phyloP scores from a whole-genome alignment of 2,888 invertebrate species.

The Epinotia nisella region DNA sequence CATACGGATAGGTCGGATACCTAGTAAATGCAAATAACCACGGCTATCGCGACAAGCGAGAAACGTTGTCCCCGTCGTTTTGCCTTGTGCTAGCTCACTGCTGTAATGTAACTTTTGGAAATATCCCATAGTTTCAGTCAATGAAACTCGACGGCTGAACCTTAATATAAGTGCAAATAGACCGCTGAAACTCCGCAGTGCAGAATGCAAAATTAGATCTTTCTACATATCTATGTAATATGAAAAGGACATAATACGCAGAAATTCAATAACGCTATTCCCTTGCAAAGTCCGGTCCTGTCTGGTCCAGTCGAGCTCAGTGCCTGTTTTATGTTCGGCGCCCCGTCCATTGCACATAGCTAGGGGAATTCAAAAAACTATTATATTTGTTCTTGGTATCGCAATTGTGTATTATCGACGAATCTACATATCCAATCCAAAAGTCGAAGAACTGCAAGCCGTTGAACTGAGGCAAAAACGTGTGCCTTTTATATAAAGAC shows the following conservation, averaged over 20 bases:
- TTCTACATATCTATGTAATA: constrained; percentile 27
- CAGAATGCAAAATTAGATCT: constrained; percentile 36
- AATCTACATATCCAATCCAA: neutral
- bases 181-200: constrained; percentile 14
- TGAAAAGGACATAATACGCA: constrained; percentile 29
- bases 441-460: neutral
- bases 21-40: too few relatives aligned
- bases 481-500: too few relatives aligned
- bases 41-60: too few relatives aligned
- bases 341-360: constrained; percentile 18
- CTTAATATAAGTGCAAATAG: constrained; percentile 29
- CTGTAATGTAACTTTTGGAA: neutral
- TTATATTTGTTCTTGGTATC: neutral
- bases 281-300: constrained; percentile 33
- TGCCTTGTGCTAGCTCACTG: neutral
- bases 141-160: constrained; percentile 1
- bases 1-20: too few relatives aligned
- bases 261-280: constrained; percentile 43
- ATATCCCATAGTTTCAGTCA: neutral
- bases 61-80: too few relatives aligned
- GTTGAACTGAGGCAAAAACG: neutral
- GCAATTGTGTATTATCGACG: neutral
- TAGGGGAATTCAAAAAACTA: neutral
- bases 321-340: constrained; percentile 29
- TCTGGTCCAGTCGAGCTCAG: constrained; percentile 34